Evolutionary conservation across 2,113 vertebrate species (phyloP).

Genomic region (Aegotheles bennettii): DNA sequence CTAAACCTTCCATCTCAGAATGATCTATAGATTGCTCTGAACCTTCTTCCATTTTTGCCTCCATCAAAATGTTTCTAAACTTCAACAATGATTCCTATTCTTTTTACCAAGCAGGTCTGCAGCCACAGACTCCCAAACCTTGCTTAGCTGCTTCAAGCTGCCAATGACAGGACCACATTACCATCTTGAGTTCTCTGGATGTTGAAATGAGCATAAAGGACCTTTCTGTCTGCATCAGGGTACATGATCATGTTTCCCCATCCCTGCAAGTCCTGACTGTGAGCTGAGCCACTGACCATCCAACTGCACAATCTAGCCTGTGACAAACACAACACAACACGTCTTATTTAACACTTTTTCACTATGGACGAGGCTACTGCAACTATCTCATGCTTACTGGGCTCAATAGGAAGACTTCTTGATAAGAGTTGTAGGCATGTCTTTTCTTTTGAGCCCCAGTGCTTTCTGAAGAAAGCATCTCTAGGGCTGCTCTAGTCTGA

Average conservation of each 20-base stretch:
- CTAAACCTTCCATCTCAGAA: not conserved
- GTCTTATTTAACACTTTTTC: not conserved
- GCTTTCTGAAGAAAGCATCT: not conserved
- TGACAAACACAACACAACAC: not conserved
- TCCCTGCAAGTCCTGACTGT: not conserved
- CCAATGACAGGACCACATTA: not conserved
- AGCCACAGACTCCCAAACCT: not conserved
- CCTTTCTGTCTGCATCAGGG: not conserved
- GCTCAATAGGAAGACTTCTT: not conserved
- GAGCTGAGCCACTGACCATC: not conserved
- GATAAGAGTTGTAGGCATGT: not conserved
- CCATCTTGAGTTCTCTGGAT: not conserved
- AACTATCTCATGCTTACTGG: not conserved
- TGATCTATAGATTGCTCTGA: not conserved
- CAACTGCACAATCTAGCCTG: not conserved
- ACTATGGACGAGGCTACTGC: not conserved
- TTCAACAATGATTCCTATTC: not conserved
- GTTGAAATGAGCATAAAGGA: not conserved
- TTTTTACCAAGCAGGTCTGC: not conserved
- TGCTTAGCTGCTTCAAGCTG: not conserved
- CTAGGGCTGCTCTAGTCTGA: not conserved
- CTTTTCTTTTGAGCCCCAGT: not conserved
- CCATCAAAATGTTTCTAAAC: not conserved
- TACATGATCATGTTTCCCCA: not conserved
- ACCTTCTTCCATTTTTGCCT: not conserved